Evolutionary conservation across 2,113 vertebrate species (phyloP).

Genomic region (Nasalis larvatus): DNA sequence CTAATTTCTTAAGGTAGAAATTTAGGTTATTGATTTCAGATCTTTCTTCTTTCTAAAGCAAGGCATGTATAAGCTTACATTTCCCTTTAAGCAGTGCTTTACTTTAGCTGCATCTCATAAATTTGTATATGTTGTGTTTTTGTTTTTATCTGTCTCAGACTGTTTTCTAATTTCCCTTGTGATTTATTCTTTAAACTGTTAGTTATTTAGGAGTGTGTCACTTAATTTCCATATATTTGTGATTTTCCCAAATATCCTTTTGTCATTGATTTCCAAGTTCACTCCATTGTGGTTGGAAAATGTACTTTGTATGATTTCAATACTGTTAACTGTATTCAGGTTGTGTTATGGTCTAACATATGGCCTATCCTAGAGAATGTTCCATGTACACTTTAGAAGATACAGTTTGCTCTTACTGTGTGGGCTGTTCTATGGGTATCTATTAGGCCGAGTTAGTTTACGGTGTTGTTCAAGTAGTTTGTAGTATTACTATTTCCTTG

Average conservation of each 20-base stretch:
- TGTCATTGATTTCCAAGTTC: not conserved
- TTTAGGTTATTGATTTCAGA: not conserved
- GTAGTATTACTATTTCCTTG: not conserved
- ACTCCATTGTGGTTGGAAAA: not conserved
- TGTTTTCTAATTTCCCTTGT: constrained; percentile 15
- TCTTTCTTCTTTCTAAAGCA: constrained; percentile 6
- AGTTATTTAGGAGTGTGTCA: not conserved
- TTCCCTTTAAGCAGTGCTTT: not conserved
- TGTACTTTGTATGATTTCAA: not conserved
- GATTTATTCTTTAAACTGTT: not conserved
- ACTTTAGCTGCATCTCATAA: not conserved
- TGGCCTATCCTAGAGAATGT: not conserved
- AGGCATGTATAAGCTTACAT: not conserved
- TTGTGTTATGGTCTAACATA: not conserved
- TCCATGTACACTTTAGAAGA: not conserved
- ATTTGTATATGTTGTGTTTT: not conserved
- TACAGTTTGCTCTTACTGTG: not conserved
- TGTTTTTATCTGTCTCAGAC: not conserved
- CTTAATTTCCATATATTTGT: constrained; percentile 37
- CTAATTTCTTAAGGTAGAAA: constrained; percentile 36
- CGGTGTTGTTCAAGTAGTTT: not conserved
- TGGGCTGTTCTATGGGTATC: not conserved
- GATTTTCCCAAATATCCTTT: constrained; percentile 1
- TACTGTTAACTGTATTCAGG: not conserved
- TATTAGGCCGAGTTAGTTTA: not conserved